Conservation (phyloP, 2,888 invertebrate genomes). For the Sphaerophoria taeniata region DNA sequence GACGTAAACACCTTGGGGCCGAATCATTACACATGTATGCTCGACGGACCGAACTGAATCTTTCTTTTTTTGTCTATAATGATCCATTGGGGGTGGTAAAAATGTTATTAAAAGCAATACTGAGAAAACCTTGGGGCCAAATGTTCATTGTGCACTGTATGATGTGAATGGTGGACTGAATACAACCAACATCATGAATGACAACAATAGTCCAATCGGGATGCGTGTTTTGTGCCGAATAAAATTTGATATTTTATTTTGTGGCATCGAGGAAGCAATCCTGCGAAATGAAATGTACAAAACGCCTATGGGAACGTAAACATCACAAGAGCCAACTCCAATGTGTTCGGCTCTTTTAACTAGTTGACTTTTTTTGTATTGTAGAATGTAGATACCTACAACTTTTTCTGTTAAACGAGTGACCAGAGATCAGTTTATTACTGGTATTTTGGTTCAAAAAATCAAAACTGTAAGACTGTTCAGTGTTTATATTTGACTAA, state of each 20-base stretch:
- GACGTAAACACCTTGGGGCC: conserved; percentile 68
- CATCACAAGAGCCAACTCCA: conserved; percentile 9
- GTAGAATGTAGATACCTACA: no score
- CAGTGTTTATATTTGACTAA: no score
- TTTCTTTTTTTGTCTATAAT: conserved; percentile 65
- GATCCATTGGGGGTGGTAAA: conserved; percentile 74
- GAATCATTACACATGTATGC: conserved; percentile 53
- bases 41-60: conserved; percentile 35
- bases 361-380: conserved; percentile 5
- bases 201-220: conserved; percentile 67
- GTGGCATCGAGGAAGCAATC: conserved; percentile 63
- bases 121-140: conserved; percentile 59
- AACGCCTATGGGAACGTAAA: conserved; percentile 62
- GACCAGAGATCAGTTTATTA: conserved; percentile 2
- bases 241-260: conserved; percentile 72
- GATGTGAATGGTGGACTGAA: conserved; percentile 1
- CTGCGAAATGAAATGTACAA: conserved; percentile 59
- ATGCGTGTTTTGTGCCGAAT: conserved; percentile 66
- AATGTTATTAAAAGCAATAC: conserved; percentile 70
- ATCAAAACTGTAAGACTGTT: no score
- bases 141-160: conserved; percentile 26
- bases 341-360: not conserved
- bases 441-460: no score
- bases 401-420: not conserved
- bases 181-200: conserved; percentile 63